Evolutionary conservation across 2,888 invertebrate genomes (phyloP), one percentile per base, ranked within the genome.

Genomic region (Drosophila melanocephala): DNA sequence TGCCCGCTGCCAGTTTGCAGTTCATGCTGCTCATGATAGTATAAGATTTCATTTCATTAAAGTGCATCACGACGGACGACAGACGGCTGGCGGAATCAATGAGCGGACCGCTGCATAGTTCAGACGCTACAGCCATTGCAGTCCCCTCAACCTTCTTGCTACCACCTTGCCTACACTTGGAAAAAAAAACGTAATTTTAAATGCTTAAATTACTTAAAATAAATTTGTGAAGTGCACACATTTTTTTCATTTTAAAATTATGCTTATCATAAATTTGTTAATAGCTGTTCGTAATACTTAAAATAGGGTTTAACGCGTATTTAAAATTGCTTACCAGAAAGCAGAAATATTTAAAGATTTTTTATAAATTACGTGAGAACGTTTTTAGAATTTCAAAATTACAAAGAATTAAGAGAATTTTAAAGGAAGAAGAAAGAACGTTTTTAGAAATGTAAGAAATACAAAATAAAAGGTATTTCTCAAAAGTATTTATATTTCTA

Each of bases 11-110:
- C 57, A 58, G 55, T 39, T 52, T 65, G 74, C 78, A 57, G 85
- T 87, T 89, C 87, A 89, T 89, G 83, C 88, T 75, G 72, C 75
- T 91, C 90, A 91, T 87, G 91, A 91, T 87, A 84, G 84, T 93
- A 93, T 92, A 92, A 92, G 93, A 92, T 93, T 93, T 93, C 93
- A 93, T 93, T 93, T 93, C 93, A 93, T 93, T 93, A 93, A 93
- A 92, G 92, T 93, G 91, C 93, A 93, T 93, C 93, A 93, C 93
- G 93, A 92, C 83, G 85, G 92, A 90, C 87, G 60, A 70, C 84
- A 59, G 90, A 77, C 83, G 60, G 70, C 72, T 73, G 77, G 76
- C 74, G 87, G 86, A 86, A 90, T 86, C 86, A 86, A 86, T 86
- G 86, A 87, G 83, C 76, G 75, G 73, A 22, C 77, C 79, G 83